Conservation (phyloP, 2,113 vertebrate genomes). For the Marmota flaviventris region DNA sequence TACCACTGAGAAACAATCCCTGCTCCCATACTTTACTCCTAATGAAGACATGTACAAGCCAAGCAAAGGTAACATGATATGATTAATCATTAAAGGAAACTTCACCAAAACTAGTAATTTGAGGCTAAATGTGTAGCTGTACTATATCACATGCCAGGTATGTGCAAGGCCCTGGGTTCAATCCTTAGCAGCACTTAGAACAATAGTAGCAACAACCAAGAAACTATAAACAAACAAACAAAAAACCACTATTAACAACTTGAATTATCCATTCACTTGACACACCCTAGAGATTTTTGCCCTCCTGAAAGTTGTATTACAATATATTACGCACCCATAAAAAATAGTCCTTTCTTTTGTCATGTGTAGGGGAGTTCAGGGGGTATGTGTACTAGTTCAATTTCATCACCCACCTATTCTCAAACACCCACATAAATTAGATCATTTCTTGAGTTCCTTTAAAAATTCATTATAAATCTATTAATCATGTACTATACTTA, state of each 20-base stretch:
- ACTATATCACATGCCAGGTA: not conserved
- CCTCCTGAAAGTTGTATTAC: not conserved
- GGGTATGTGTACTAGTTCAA: not conserved
- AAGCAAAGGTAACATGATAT: not conserved
- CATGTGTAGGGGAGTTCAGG: not conserved
- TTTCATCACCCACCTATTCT: not conserved
- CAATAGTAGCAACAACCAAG: not conserved
- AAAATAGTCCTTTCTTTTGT: not conserved
- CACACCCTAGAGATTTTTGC: not conserved
- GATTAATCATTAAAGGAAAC: not conserved
- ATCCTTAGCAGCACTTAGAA: not conserved
- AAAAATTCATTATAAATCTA: conserved; percentile 16
- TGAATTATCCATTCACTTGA: not conserved
- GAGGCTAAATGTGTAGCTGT: not conserved
- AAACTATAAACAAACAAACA: not conserved
- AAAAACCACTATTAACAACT: not conserved
- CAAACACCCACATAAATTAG: not conserved
- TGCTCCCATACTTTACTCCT: not conserved
- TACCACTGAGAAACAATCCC: no score
- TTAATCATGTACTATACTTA: not conserved
- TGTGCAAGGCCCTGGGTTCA: not conserved
- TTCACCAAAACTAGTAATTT: conserved; percentile 12
- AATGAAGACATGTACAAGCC: not conserved
- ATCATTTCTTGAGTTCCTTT: conserved; percentile 3
- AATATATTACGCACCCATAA: conserved; percentile 7